Evolutionary conservation across 2,888 invertebrate species (phyloP).

Genomic region (Pelosia muscerda): DNA sequence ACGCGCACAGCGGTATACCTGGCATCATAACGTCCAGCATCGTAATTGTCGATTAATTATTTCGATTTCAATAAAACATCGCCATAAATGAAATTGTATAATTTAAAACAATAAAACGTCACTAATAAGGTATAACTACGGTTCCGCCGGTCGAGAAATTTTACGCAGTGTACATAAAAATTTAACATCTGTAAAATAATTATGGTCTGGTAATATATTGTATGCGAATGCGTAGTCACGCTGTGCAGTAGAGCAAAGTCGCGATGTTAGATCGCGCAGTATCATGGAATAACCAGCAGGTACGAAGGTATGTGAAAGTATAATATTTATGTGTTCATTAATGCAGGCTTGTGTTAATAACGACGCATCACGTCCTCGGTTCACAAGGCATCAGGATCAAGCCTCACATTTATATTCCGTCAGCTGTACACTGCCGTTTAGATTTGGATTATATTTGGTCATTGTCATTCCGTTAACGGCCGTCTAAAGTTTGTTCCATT

Average conservation of each 20-base stretch:
- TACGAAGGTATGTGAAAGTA: constrained; percentile 66
- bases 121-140: constrained; percentile 81
- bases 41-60: constrained; percentile 86
- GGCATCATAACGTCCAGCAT: constrained; percentile 80
- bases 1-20: constrained; percentile 80
- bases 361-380: constrained; percentile 84
- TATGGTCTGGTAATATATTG: constrained; percentile 64
- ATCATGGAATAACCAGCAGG: background rate
- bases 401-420: constrained; percentile 81
- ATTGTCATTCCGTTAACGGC: constrained; percentile 81
- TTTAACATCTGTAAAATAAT: constrained; percentile 67
- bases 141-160: constrained; percentile 67
- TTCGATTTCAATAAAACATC: constrained; percentile 84
- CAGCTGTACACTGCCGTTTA: constrained; percentile 79
- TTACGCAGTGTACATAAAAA: constrained; percentile 72
- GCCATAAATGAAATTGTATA: constrained; percentile 82
- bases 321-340: constrained; percentile 81
- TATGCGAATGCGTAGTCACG: constrained; percentile 66
- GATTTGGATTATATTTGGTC: constrained; percentile 85
- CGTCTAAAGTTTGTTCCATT: constrained; percentile 75
- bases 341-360: constrained; percentile 82
- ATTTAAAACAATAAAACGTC: constrained; percentile 76
- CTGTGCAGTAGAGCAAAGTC: constrained; percentile 40
- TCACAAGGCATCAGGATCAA: constrained; percentile 81
- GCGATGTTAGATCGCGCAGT: constrained; percentile 6